Percentiles rank a stretch among this genome's conserved stretches.
These are phyloP conservation scores for Megamerina dolium DNA, from an alignment of 2,888 invertebrate species.

Conservation along the genomic window DNA sequence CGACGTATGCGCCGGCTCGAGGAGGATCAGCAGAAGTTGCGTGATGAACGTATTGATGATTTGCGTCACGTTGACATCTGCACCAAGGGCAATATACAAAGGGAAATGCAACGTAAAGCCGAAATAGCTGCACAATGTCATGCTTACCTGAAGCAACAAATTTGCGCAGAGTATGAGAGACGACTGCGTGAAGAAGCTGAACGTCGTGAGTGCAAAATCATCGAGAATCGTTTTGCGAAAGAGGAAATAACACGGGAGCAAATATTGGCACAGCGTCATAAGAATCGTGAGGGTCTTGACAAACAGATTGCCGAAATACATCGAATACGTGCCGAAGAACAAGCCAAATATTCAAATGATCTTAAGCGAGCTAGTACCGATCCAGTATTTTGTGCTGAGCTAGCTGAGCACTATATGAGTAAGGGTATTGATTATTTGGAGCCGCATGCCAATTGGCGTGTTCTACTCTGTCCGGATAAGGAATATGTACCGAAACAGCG, in stretches of 20 bases:
- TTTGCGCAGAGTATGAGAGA: slow-evolving; percentile 35
- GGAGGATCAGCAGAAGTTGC: slow-evolving; percentile 28
- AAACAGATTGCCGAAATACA: slow-evolving; percentile 32
- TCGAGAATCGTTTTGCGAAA: slow-evolving; percentile 37
- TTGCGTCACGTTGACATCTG: slow-evolving; percentile 31
- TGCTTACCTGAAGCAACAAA: slow-evolving; percentile 31
- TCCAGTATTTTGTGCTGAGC: slow-evolving; percentile 28
- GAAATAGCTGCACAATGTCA: slow-evolving; percentile 29
- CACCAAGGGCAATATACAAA: slow-evolving; percentile 31
- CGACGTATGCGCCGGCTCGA: slow-evolving; percentile 32
- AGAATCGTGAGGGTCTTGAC: slow-evolving; percentile 28
- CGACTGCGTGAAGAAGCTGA: slow-evolving; percentile 30
- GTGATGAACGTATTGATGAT: slow-evolving; percentile 31
- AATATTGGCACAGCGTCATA: slow-evolving; percentile 21
- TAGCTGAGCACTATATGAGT: slow-evolving; percentile 29
- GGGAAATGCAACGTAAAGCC: slow-evolving; percentile 25
- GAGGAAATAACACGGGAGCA: slow-evolving; percentile 23
- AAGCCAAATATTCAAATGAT: slow-evolving; percentile 26
- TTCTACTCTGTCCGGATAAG: slow-evolving; percentile 27
- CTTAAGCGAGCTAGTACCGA: slow-evolving; percentile 33
- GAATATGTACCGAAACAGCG: slow-evolving; percentile 24
- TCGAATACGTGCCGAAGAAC: slow-evolving; percentile 30
- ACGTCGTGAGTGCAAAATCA: slow-evolving; percentile 33
- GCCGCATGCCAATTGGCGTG: slow-evolving; percentile 41
- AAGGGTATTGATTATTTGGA: slow-evolving; percentile 34